phyloP scores from a whole-genome alignment of 2,113 vertebrate species.

The Corvus moneduloides region DNA sequence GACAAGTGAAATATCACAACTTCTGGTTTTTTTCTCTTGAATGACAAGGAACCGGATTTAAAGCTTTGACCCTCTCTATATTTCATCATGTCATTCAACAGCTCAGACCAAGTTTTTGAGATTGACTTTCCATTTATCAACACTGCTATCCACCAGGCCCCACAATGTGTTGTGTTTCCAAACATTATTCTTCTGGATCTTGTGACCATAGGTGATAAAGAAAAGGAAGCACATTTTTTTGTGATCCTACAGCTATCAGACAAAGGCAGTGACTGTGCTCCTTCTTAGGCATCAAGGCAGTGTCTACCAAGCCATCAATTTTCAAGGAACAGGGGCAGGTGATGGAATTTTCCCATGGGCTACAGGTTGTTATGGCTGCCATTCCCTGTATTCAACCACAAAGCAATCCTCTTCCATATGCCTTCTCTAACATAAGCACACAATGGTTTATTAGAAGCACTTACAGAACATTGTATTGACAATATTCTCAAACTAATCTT shows the following conservation, averaged over 20 bases:
- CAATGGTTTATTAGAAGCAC: not conserved
- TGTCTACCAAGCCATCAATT: not conserved
- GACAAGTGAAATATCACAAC: rapidly evolving
- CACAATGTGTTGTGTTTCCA: not conserved
- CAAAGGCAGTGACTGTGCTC: not conserved
- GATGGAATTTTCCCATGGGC: not conserved
- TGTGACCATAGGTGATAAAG: not conserved
- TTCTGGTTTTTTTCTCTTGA: not conserved
- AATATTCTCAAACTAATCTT: not conserved
- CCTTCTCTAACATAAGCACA: not conserved
- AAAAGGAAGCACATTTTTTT: not conserved
- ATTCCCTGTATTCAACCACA: not conserved
- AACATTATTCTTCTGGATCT: not conserved
- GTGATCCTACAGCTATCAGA: not conserved
- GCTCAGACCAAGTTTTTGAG: not conserved
- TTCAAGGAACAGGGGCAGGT: not conserved
- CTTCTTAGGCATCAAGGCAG: not conserved
- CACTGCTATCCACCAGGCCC: not conserved
- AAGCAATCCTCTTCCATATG: not conserved
- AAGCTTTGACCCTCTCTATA: not conserved
- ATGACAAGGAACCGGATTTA: not conserved
- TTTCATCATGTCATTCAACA: not conserved
- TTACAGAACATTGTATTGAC: not conserved
- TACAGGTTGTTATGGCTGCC: not conserved
- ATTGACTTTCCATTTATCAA: not conserved